Percentiles rank a stretch among this genome's conserved stretches.
These are phyloP conservation scores for Axinella damicornis DNA, from an alignment of 37 sponge, comb jelly and placozoan species.

Conservation along the genomic window DNA sequence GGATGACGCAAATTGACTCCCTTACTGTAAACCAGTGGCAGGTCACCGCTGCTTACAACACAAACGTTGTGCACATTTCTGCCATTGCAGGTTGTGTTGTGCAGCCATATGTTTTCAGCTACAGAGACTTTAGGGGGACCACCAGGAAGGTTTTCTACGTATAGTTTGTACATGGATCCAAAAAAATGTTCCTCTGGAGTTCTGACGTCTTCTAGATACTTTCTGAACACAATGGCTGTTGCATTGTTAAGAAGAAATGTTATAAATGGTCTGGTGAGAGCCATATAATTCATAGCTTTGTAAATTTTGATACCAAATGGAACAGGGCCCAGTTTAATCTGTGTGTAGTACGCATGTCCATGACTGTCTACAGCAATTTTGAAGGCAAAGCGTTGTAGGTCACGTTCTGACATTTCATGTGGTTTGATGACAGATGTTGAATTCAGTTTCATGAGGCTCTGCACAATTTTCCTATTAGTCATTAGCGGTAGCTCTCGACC, in stretches of 20 bases:
- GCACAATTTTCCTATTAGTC: conserved; percentile 55
- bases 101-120: too few species aligned
- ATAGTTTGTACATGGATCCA: not conserved
- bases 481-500: conserved; percentile 52
- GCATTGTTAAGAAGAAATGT: conserved; percentile 2
- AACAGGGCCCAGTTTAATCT: too few species aligned
- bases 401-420: not conserved
- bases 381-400: not conserved
- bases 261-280: conserved; percentile 11
- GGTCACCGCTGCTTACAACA: not conserved
- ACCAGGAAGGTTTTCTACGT: conserved; percentile 16
- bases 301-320: conserved; percentile 6
- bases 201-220: conserved; percentile 21
- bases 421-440: not conserved
- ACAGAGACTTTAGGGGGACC: not conserved
- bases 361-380: not conserved
- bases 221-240: not conserved
- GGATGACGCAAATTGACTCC: not conserved
- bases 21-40: not conserved
- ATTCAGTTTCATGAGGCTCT: conserved; percentile 12
- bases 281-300: conserved; percentile 11
- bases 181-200: conserved; percentile 29
- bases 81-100: not conserved
- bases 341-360: too few species aligned
- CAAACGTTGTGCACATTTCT: conserved; percentile 2